Base-by-base conservation (phyloP, 2,113 vertebrate genomes). In the Rhombomys opimus region DNA sequence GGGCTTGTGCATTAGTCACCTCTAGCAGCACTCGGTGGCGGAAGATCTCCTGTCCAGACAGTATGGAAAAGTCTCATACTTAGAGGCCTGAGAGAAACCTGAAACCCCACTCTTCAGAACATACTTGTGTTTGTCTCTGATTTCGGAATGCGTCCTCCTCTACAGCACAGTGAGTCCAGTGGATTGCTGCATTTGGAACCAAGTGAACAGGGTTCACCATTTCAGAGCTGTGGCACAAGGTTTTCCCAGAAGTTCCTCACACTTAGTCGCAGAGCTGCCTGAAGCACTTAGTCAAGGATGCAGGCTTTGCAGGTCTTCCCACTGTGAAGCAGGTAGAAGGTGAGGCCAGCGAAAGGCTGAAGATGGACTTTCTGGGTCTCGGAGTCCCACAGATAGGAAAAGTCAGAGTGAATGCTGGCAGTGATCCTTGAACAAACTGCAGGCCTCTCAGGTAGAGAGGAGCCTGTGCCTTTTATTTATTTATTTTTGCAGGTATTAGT, bases 311-410 rank as follows among this genome's bases (percentile, higher is more conserved):
- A 30, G 63, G 65, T 18, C 89, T 88, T 77, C 14, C 4, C 32
- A 67, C 67, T n/a, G 30, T 59, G 32, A 5, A 67, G 22, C 41
- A 77, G 52, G 63, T 72, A 85, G 78, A 81, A 93, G 59, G 65
- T 87, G 86, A 81, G 80, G 38, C 14, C 87, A 76, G 70, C 59
- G 52, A 61, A 70, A 38, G 50, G 65, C 52, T 59, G 75, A n/a
- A 57, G 17, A 41, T 89, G 10, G 32, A 61, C 92, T 89, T 96
- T 67, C 59, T 82, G 92, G 76, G 87, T 59, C 65, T 75, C 84
- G 87, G 68, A 1, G 30, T 70, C n/a, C 41, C 63, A 75, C 30
- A 85, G 75, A 61, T 7, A 86, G 59, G 86, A 17, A 1, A 4
- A 72, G 35, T 85, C 38, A 67, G 13, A 52, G 25, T 0, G 1